Evolutionary conservation across 2,888 invertebrate genomes (phyloP), one percentile per base, ranked within the genome.

Genomic region (Hypena proboscidalis): DNA sequence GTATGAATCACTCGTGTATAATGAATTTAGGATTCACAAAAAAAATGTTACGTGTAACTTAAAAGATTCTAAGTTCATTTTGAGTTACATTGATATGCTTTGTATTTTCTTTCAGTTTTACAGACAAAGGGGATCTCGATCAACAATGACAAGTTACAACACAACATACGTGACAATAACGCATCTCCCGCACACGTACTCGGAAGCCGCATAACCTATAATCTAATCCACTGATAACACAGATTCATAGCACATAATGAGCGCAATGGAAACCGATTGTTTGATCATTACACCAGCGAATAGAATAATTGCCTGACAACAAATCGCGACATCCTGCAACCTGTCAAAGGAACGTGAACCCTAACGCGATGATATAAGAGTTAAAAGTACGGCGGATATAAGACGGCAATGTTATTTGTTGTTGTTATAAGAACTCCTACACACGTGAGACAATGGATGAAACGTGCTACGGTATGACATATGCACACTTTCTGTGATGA

Each of bases 401-500:
- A 46, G 36, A 57, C 59, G 54, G 63, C 54, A 59, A 51, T 39
- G 52, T 53, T 67, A 68, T 64, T 62, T 66, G 49, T 59, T 55
- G 56, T 51, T 39, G 46, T 36, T 64, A 53, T 60, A 62, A 63
- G 54, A 63, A 80, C 81, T 72, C 80, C 80, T 80, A 83, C 82
- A 77, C 80, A 75, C 74, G 72, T 71, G 70, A 79, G 76, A 77
- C 79, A 78, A 77, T 74, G 67, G 51, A 52, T 48, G 52, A 44
- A 70, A 70, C 74, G 72, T 77, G 78, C 51, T 39, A 52, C 62
- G 50, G 56, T 61, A 67, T 75, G 69, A 72, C 56, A 60, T 67
- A 55, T 70, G 57, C 58, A 60, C 52, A 38, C 50, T 50, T 38
- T 36, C 29, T 42, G 27, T 53, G 39, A 32, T 53, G 61, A 56